Conservation (phyloP, 2,888 invertebrate species). For the Agrilus mali region DNA sequence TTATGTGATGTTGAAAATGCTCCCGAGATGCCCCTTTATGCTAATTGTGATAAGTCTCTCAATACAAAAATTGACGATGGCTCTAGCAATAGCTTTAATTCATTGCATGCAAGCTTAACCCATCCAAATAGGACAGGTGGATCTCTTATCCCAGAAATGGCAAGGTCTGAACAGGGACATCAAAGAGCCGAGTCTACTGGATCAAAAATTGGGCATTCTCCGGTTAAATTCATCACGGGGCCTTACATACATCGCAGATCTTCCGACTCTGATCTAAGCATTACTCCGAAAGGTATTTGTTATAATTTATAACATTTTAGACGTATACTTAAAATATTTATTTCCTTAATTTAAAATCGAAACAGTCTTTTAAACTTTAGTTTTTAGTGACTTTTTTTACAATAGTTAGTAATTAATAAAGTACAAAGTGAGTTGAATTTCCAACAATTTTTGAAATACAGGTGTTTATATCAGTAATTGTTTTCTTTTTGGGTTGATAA, state of each 20-base stretch:
- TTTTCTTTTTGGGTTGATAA: constrained; percentile 16
- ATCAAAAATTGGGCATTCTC: constrained; percentile 41
- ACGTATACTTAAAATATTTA: background rate
- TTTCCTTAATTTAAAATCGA: background rate
- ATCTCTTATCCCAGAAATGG: constrained; percentile 23
- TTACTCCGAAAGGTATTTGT: constrained; percentile 78
- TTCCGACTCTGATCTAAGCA: constrained; percentile 86
- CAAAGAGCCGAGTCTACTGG: constrained; percentile 45
- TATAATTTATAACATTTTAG: background rate
- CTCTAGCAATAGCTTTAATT: constrained; percentile 26
- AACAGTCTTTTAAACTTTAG: constrained; percentile 3
- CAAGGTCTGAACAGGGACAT: constrained; percentile 29
- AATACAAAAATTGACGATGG: constrained; percentile 29
- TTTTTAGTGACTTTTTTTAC: constrained; percentile 7
- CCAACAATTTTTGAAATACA: too few relatives aligned
- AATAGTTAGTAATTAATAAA: too few relatives aligned
- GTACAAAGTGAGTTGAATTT: too few relatives aligned
- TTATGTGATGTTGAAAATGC: too few relatives aligned
- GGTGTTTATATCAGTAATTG: constrained; percentile 6
- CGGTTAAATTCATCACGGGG: constrained; percentile 35
- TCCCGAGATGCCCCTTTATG: constrained; percentile 2
- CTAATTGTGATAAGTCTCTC: constrained; percentile 19
- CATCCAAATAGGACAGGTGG: constrained; percentile 27
- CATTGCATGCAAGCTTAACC: constrained; percentile 31
- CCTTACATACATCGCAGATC: constrained; percentile 61